Conservation (phyloP, 2,113 vertebrate genomes). For the Varanus komodoensis region DNA sequence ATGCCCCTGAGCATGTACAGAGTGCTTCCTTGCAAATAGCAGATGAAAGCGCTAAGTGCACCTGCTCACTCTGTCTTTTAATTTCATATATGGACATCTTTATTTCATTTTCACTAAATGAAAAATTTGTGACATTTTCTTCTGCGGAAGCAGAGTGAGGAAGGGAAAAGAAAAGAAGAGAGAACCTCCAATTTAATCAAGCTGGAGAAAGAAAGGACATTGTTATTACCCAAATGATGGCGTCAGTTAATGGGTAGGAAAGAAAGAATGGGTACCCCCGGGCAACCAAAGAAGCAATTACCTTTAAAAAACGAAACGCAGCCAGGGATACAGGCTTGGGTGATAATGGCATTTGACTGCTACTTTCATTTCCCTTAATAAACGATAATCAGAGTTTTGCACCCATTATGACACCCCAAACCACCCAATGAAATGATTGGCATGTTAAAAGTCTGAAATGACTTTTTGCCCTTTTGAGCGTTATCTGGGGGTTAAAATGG, state of each 20-base stretch:
- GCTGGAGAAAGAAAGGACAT: no score
- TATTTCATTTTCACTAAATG: neutral
- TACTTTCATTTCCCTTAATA: neutral
- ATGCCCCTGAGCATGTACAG: neutral
- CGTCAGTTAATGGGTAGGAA: neutral
- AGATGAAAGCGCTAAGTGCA: neutral
- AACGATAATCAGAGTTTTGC: neutral
- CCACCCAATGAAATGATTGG: neutral
- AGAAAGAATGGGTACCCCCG: neutral
- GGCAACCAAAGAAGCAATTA: neutral
- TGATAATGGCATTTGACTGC: neutral
- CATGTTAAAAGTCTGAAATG: neutral
- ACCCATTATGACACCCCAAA: neutral
- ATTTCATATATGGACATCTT: neutral
- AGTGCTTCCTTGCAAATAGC: neutral
- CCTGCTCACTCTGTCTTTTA: neutral
- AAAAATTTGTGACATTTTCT: neutral
- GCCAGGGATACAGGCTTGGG: neutral
- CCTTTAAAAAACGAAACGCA: neutral
- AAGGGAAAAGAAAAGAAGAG: neutral
- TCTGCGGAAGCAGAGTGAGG: fast-evolving
- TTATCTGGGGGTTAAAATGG: neutral
- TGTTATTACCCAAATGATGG: neutral
- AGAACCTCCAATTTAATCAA: neutral
- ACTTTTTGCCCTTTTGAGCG: neutral